Base-by-base conservation (phyloP, 1,140 invertebrate genomes). In the Drosophila mauritiana region DNA sequence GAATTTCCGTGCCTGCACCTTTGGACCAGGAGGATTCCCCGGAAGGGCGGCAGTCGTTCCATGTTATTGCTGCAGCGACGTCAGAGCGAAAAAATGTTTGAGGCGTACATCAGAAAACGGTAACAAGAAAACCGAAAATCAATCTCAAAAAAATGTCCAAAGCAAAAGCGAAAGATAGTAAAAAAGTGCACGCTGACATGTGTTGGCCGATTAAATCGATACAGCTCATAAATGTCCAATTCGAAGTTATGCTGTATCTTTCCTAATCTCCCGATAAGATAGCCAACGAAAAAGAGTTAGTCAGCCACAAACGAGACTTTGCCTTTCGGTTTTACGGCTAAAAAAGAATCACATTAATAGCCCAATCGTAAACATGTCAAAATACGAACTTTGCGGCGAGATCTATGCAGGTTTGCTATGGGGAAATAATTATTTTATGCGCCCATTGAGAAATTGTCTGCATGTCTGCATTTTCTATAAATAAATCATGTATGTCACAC, bases 21-120 rank as follows among this genome's bases (percentile, higher is more conserved):
- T 15, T 7, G 17, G 45, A 42, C 31, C 25, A 27, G 48, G 20
- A 53, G 52, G 46, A 45, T 59, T 40, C 20, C 56, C 42, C 43
- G 31, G n/a, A 72, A 57, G 52, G 55, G 52, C 65, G 20, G 15
- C 55, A 20, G 27, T 43, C 39, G 40, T 53, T 56, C 46, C 51
- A 88, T 86, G 83, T 88, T 88, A 70, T 65, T 82, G 43, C 70
- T 88, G 17, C 84, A 88, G 49, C 76, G 55, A 27, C 75, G 76
- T 52, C 80, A 77, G 36, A 83, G 84, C 59, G 70, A 83, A 64
- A 84, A 80, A 80, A 89, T 89, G 84, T 89, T 89, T 51, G 84
- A 89, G 58, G 84, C 84, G 85, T 89, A 89, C 57, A 80, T 89
- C 69, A 84, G 73, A 90, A 89, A 89, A 89, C 84, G 84, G 84